A percentile compares a stretch with the other conserved stretches of the same genome.
phyloP scores from a whole-genome alignment of 2,113 vertebrate genomes.

The Gallinago jamesoni region DNA sequence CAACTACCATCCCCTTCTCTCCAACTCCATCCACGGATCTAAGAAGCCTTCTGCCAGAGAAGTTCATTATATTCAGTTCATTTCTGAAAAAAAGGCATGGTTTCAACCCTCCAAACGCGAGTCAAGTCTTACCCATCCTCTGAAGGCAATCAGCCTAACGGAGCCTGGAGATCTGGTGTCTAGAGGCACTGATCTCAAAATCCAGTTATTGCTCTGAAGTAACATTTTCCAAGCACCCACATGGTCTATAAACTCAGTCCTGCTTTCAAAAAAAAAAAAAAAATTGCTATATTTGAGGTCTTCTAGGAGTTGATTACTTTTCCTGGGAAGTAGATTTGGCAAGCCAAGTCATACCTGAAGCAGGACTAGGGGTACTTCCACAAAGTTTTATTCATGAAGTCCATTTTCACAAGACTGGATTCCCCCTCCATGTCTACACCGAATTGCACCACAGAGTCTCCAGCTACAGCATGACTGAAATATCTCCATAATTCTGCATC shows the following conservation, averaged over 20 bases:
- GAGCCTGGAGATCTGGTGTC: background rate
- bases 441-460: background rate
- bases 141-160: background rate
- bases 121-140: background rate
- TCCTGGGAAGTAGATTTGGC: background rate
- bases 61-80: background rate
- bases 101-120: background rate
- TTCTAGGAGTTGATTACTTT: background rate
- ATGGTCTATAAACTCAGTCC: background rate
- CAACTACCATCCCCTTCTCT: background rate
- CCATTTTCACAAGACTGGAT: background rate
- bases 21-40: background rate
- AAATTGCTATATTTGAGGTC: background rate
- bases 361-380: background rate
- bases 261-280: background rate
- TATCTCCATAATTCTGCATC: background rate
- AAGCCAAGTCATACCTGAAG: background rate
- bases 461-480: background rate
- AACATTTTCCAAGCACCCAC: background rate
- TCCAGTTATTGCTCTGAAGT: background rate
- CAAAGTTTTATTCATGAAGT: background rate
- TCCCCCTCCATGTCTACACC: fast-evolving
- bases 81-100: background rate
- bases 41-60: background rate
- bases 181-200: background rate